A percentile compares a stretch with the other conserved stretches of the same genome.
Conservation (phyloP, 2,113 vertebrate genomes). For the Platysternon megacephalum region DNA sequence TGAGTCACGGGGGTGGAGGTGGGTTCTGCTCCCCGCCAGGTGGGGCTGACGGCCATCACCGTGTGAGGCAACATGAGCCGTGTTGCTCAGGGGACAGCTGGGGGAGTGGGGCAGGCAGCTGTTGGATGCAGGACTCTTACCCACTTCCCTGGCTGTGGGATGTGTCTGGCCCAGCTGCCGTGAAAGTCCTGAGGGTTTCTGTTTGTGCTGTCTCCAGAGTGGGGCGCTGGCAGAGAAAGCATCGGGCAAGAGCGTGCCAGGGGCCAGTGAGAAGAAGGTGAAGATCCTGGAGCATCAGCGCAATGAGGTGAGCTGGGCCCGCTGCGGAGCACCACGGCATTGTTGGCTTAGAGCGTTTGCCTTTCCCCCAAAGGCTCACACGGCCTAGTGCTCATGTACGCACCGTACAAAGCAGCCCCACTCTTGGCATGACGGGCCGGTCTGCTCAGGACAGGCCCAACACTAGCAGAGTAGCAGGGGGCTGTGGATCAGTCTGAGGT, state of each 20-base stretch:
- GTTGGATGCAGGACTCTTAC: neutral
- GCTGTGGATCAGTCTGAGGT: no score
- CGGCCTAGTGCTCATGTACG: no score
- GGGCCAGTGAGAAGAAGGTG: conserved; percentile 90
- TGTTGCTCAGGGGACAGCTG: neutral
- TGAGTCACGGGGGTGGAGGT: no score
- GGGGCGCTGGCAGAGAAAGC: conserved; percentile 54
- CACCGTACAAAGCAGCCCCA: neutral
- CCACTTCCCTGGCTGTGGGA: neutral
- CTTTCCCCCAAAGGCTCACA: neutral
- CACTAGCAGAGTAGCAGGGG: no score
- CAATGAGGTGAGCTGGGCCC: conserved; percentile 86
- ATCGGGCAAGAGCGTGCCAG: conserved; percentile 66
- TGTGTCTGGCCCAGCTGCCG: neutral
- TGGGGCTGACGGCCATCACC: no score
- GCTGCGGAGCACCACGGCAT: neutral
- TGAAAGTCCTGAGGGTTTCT: conserved; percentile 42
- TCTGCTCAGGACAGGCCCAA: neutral
- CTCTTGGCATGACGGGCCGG: neutral
- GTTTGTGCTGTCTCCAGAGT: conserved; percentile 67
- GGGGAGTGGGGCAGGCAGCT: neutral
- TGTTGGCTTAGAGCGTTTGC: neutral
- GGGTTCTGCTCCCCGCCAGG: neutral
- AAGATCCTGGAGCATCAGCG: conserved; percentile 97
- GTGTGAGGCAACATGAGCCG: neutral